A percentile compares a stretch with the other conserved stretches of the same genome.
phyloP scores from a whole-genome alignment of 2,888 invertebrate species.

The Drosophila bunnanda region DNA sequence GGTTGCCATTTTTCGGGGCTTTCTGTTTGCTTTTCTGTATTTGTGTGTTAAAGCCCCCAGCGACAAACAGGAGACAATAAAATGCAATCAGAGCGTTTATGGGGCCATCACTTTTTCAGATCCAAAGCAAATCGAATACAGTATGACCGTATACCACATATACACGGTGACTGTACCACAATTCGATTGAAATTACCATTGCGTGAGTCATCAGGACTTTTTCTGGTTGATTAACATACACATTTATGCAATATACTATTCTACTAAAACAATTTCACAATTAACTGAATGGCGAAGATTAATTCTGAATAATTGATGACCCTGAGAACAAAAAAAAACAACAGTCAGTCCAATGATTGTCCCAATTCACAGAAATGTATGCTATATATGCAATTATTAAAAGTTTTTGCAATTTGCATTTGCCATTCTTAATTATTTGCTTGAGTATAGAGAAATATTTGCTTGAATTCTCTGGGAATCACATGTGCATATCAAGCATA shows the following conservation, averaged over 20 bases:
- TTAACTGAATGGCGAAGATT: not conserved
- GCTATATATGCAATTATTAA: slow-evolving; percentile 15
- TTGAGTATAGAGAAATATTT: not conserved
- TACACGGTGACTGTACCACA: slow-evolving; percentile 19
- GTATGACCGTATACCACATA: slow-evolving; percentile 34
- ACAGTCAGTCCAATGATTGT: slow-evolving; percentile 6
- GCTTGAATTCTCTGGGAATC: slow-evolving; percentile 7
- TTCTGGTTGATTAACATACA: not conserved
- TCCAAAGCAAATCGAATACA: slow-evolving; percentile 29
- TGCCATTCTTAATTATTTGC: not conserved
- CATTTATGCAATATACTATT: not conserved
- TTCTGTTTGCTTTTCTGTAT: slow-evolving; percentile 18
- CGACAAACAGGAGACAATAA: slow-evolving; percentile 49
- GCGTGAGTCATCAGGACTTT: slow-evolving; percentile 19
- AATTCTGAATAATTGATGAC: slow-evolving; percentile 20
- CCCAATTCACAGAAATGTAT: slow-evolving; percentile 23
- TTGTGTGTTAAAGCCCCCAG: slow-evolving; percentile 8
- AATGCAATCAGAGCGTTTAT: slow-evolving; percentile 59
- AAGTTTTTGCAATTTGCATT: slow-evolving; percentile 3
- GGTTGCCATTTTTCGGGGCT: slow-evolving; percentile 10
- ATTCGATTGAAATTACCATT: not conserved
- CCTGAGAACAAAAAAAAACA: slow-evolving; percentile 7
- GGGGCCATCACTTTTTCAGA: slow-evolving; percentile 16
- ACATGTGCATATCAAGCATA: not conserved
- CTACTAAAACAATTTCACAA: not conserved